These are phyloP conservation scores for Phrynocephalus versicolor DNA, from an alignment of 2,113 vertebrate species.

Conservation along the genomic window DNA sequence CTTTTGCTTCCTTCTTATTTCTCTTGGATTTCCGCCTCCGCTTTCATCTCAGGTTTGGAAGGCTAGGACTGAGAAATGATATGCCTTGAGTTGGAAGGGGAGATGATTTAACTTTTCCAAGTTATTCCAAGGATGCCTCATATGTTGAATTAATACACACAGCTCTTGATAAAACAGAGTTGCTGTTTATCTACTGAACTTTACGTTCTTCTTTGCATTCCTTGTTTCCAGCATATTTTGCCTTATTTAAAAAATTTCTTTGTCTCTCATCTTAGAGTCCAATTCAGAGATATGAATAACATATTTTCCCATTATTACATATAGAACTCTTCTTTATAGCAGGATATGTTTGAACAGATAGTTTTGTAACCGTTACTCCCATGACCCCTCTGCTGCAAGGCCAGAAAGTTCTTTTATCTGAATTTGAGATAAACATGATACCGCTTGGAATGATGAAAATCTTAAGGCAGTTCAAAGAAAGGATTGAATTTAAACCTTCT, in stretches of 20 bases:
- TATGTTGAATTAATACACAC: background rate
- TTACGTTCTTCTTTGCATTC: too few relatives aligned
- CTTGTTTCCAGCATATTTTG: background rate
- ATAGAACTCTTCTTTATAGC: background rate
- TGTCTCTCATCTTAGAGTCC: background rate
- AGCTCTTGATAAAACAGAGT: background rate
- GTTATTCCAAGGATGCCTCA: background rate
- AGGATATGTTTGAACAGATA: constrained; percentile 3
- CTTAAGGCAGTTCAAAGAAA: background rate
- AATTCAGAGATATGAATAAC: background rate
- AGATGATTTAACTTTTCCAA: background rate
- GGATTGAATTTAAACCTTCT: background rate
- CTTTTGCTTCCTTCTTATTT: background rate
- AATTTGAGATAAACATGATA: background rate
- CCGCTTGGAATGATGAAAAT: background rate
- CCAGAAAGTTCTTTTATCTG: background rate
- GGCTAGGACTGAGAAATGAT: background rate
- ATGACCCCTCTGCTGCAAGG: background rate
- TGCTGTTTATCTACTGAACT: background rate
- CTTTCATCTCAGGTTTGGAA: background rate
- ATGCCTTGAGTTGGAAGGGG: background rate
- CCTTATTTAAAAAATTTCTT: background rate
- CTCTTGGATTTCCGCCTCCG: background rate
- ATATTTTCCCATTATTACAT: background rate
- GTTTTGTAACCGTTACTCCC: background rate